Evolutionary conservation across 2,113 vertebrate genomes (phyloP).

Genomic region (Podarcis muralis): DNA sequence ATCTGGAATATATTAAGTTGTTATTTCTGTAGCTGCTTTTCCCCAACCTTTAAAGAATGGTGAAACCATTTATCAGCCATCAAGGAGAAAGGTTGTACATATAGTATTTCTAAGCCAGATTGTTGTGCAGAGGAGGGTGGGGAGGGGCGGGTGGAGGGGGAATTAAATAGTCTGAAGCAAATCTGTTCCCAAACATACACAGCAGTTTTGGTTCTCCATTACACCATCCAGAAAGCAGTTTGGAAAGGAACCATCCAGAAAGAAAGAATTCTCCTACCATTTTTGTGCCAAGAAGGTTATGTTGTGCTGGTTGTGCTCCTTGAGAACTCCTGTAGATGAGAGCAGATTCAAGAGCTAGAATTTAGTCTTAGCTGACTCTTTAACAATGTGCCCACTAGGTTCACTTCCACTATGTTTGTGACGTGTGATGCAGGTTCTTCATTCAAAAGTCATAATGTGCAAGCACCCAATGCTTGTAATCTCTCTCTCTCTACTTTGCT

Average conservation of each 20-base stretch:
- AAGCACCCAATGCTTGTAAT: neutral
- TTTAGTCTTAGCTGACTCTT: neutral
- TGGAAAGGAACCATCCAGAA: neutral
- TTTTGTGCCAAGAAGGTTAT: neutral
- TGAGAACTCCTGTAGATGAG: neutral
- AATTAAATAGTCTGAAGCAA: slow-evolving; percentile 32
- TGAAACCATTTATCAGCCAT: slow-evolving; percentile 79
- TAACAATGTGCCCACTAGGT: neutral
- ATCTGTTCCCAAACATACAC: slow-evolving; percentile 34
- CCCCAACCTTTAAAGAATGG: slow-evolving; percentile 80
- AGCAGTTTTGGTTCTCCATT: slow-evolving; percentile 35
- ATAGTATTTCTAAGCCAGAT: slow-evolving; percentile 5
- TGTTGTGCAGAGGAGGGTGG: neutral
- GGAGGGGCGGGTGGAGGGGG: neutral
- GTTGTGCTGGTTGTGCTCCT: neutral
- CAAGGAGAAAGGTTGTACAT: slow-evolving; percentile 64
- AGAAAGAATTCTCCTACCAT: neutral
- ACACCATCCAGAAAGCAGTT: slow-evolving; percentile 18
- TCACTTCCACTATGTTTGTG: neutral
- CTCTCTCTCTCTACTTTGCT: too few relatives aligned
- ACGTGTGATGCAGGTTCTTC: neutral
- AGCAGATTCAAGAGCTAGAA: neutral
- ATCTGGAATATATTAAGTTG: slow-evolving; percentile 87
- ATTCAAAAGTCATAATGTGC: neutral
- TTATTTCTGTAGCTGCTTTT: slow-evolving; percentile 80